These are phyloP conservation scores for Eupithecia subumbrata DNA, from an alignment of 2,888 invertebrate species.

Conservation along the genomic window DNA sequence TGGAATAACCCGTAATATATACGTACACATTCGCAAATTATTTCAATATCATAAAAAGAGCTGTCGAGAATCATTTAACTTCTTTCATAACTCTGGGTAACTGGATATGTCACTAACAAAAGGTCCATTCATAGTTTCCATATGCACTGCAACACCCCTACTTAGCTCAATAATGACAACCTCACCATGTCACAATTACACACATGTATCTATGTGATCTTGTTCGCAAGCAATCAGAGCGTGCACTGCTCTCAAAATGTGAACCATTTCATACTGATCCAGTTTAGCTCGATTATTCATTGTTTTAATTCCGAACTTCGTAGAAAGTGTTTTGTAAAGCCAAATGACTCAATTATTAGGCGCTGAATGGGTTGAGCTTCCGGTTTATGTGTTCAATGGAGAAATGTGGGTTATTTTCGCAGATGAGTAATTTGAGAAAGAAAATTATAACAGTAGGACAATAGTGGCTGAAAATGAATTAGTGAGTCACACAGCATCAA, in stretches of 20 bases:
- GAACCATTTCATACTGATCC: constrained; percentile 42
- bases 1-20: too few relatives aligned
- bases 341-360: constrained; percentile 25
- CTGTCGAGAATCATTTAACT: neutral
- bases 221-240: constrained; percentile 42
- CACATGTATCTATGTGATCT: constrained; percentile 29
- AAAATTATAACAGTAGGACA: neutral
- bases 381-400: constrained; percentile 19
- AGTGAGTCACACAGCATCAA: neutral
- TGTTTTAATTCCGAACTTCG: constrained; percentile 37
- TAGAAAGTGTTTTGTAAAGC: constrained; percentile 33
- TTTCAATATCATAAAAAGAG: neutral
- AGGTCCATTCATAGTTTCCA: neutral
- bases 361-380: constrained; percentile 19
- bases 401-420: constrained; percentile 1
- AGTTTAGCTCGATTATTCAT: constrained; percentile 40
- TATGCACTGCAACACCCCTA: neutral
- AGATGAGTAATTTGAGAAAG: neutral
- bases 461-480: neutral
- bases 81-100: neutral
- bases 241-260: constrained; percentile 42
- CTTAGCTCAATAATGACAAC: constrained; percentile 10
- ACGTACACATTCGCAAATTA: neutral
- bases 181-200: constrained; percentile 27
- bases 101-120: neutral